Evolutionary conservation across 2,113 vertebrate genomes (phyloP).

Genomic region (Colius striatus): DNA sequence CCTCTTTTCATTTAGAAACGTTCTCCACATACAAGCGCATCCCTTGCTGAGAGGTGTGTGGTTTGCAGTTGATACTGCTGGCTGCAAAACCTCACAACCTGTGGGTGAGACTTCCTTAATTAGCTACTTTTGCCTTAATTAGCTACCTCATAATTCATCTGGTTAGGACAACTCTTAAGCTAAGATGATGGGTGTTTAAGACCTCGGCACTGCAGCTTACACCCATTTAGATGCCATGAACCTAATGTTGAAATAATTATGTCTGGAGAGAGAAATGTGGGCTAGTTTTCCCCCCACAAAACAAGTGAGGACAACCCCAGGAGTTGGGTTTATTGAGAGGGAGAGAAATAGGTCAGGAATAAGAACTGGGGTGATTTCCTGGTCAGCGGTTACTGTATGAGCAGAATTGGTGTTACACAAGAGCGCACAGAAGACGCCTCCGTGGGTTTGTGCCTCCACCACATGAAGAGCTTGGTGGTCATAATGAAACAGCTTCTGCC

Average conservation of each 20-base stretch:
- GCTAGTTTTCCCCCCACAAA: background rate
- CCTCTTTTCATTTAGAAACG: background rate
- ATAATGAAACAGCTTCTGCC: conserved; percentile 42
- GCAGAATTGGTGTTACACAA: background rate
- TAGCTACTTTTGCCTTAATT: background rate
- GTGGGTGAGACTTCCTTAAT: background rate
- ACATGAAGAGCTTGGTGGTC: conserved; percentile 22
- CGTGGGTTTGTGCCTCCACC: background rate
- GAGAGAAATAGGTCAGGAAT: conserved; percentile 60
- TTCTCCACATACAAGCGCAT: accelerated
- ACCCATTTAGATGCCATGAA: accelerated
- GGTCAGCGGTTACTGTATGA: conserved; percentile 18
- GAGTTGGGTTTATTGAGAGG: background rate
- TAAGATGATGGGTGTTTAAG: background rate
- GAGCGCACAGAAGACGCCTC: background rate
- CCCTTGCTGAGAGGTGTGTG: background rate
- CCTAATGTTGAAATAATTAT: background rate
- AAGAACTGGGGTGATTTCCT: background rate
- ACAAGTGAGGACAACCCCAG: background rate
- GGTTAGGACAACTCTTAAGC: background rate
- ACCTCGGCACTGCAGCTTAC: background rate
- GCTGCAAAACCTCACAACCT: background rate
- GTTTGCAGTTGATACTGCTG: background rate
- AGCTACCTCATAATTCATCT: background rate
- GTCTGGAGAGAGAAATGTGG: background rate